These are phyloP conservation scores for Mellilla xanthometata DNA, from an alignment of 2,888 invertebrate species.

Conservation along the genomic window DNA sequence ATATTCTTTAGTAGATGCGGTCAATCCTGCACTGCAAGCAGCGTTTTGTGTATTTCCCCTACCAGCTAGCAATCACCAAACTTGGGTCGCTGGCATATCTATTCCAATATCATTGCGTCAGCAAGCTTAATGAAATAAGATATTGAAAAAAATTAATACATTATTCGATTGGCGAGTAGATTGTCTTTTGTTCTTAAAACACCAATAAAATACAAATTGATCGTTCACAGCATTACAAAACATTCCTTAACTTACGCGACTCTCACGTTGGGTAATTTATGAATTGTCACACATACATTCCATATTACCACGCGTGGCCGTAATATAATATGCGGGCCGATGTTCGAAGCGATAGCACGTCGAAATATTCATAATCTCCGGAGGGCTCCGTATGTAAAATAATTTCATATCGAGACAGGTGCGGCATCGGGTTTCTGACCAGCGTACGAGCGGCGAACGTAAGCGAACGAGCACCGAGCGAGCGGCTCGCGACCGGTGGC, in stretches of 20 bases:
- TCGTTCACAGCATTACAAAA: conserved; percentile 1
- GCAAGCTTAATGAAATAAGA: no score
- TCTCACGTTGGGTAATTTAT: conserved; percentile 45
- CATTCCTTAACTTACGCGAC: neutral
- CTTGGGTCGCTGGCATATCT: no score
- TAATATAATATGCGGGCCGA: conserved; percentile 73
- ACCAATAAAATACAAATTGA: neutral
- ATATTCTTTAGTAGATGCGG: no score
- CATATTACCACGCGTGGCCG: conserved; percentile 49
- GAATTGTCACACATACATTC: conserved; percentile 51
- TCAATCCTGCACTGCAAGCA: no score
- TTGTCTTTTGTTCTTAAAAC: conserved; percentile 2
- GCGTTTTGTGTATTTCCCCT: no score
- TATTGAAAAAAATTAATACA: no score
- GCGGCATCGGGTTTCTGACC: conserved; percentile 69
- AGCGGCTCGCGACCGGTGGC: no score
- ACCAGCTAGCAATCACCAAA: no score
- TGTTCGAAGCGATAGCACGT: conserved; percentile 60
- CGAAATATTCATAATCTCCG: conserved; percentile 73
- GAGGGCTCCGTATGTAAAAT: conserved; percentile 75
- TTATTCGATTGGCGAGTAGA: no score
- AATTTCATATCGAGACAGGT: conserved; percentile 75
- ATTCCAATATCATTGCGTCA: no score
- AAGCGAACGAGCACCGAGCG: no score
- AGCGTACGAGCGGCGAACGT: neutral